Evolutionary conservation across 2,888 invertebrate genomes (phyloP).

Genomic region (Lottia scabra): DNA sequence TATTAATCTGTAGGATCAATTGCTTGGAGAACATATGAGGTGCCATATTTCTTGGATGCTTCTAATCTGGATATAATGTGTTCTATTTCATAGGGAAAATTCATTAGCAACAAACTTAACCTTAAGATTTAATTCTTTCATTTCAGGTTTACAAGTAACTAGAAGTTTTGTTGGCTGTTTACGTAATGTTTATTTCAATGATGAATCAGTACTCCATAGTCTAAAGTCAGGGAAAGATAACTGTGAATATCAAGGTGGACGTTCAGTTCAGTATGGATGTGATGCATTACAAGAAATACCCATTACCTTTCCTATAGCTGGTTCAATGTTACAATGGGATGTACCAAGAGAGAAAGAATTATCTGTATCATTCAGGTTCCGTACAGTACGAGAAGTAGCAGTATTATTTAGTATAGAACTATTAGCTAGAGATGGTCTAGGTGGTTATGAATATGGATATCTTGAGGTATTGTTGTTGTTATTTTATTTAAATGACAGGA

Average conservation of each 20-base stretch:
- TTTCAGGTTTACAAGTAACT: constrained; percentile 78
- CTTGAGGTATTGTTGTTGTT: constrained; percentile 47
- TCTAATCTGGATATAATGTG: too few species aligned
- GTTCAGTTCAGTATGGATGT: constrained; percentile 44
- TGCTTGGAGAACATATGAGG: too few species aligned
- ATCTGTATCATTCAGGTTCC: constrained; percentile 54
- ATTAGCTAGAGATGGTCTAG: constrained; percentile 34
- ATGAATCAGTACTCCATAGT: constrained; percentile 90
- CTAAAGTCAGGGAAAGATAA: constrained; percentile 67
- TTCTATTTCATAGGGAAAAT: too few species aligned
- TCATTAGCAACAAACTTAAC: too few species aligned
- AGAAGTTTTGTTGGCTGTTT: constrained; percentile 91
- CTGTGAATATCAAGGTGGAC: constrained; percentile 45
- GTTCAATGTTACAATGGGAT: constrained; percentile 40
- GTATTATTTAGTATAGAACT: constrained; percentile 50
- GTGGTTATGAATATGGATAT: constrained; percentile 46
- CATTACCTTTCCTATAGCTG: constrained; percentile 48
- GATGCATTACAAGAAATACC: constrained; percentile 53
- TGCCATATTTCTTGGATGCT: too few species aligned
- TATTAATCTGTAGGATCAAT: too few species aligned
- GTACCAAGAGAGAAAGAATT: constrained; percentile 34
- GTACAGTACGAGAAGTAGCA: constrained; percentile 49
- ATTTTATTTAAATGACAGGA: too few species aligned
- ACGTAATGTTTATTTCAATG: constrained; percentile 93
- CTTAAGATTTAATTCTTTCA: too few species aligned